Evolutionary conservation across 2,888 invertebrate species (phyloP).

Genomic region (Notodonta dromedarius): DNA sequence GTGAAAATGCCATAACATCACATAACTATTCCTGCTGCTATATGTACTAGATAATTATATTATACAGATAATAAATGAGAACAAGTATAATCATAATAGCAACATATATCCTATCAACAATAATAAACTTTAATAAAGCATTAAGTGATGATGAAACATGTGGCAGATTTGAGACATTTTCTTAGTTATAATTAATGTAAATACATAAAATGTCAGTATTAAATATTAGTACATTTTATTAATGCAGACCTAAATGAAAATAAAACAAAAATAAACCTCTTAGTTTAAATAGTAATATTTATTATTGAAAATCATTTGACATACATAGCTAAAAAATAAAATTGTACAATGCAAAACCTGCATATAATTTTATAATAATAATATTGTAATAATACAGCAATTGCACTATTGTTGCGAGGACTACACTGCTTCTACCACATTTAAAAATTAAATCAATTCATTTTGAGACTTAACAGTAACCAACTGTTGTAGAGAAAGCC

Average conservation of each 20-base stretch:
- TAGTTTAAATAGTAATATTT: conserved; percentile 79
- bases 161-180: conserved; percentile 45
- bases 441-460: conserved; percentile 64
- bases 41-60: conserved; percentile 56
- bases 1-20: conserved; percentile 62
- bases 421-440: conserved; percentile 77
- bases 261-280: conserved; percentile 75
- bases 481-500: conserved; percentile 61
- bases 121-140: conserved; percentile 51
- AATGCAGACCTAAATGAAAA: conserved; percentile 68
- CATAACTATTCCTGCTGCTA: conserved; percentile 65
- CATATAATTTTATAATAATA: conserved; percentile 78
- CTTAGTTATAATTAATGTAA: conserved; percentile 36
- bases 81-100: conserved; percentile 48
- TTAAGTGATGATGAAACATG: conserved; percentile 46
- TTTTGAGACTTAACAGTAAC: conserved; percentile 62
- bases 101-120: conserved; percentile 53
- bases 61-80: conserved; percentile 52
- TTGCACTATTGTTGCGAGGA: conserved; percentile 84
- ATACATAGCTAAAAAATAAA: conserved; percentile 81
- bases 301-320: conserved; percentile 79
- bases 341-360: conserved; percentile 82
- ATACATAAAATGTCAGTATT: conserved; percentile 48
- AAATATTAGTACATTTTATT: conserved; percentile 57
- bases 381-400: conserved; percentile 70